Evolutionary conservation across 92 coral and sea anemone genomes (phyloP).

Genomic region (Siderastrea radians): DNA sequence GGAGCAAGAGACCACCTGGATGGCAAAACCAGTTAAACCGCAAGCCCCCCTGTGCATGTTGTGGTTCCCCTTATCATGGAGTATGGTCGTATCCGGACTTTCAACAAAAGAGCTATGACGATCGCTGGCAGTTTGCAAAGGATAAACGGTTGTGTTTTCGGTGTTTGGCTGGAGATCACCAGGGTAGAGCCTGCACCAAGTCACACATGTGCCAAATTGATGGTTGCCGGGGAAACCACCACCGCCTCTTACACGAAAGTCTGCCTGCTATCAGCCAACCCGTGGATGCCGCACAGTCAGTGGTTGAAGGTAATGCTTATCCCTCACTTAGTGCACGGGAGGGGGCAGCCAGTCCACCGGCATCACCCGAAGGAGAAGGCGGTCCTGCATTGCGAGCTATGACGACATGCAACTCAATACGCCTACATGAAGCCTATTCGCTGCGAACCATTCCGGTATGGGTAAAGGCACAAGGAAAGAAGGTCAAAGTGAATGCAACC

Average conservation of each 20-base stretch:
- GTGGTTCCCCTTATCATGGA: slow-evolving; percentile 42
- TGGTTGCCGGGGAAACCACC: slow-evolving; percentile 25
- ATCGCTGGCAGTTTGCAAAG: slow-evolving; percentile 53
- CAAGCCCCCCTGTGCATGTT: slow-evolving; percentile 25
- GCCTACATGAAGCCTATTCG: slow-evolving; percentile 37
- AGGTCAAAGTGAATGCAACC: slow-evolving; percentile 62
- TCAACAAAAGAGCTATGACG: slow-evolving; percentile 34
- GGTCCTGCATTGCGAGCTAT: slow-evolving; percentile 13
- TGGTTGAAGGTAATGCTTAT: no score
- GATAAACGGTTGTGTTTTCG: slow-evolving; percentile 64
- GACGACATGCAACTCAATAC: slow-evolving; percentile 11
- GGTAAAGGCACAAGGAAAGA: slow-evolving; percentile 62
- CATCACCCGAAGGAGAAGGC: slow-evolving; percentile 10
- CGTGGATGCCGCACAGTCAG: no score
- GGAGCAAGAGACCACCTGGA: neutral
- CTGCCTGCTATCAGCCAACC: neutral
- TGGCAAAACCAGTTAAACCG: slow-evolving; percentile 2
- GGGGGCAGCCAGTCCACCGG: slow-evolving; percentile 34
- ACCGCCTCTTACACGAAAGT: slow-evolving; percentile 12
- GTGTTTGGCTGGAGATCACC: slow-evolving; percentile 55
- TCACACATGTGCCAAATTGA: slow-evolving; percentile 31
- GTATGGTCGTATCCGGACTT: slow-evolving; percentile 43
- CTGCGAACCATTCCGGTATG: slow-evolving; percentile 67
- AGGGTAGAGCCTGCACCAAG: slow-evolving; percentile 31
- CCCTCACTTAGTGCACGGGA: slow-evolving; percentile 50